Conservation (phyloP, 2,113 vertebrate species). For the Vulpes vulpes region DNA sequence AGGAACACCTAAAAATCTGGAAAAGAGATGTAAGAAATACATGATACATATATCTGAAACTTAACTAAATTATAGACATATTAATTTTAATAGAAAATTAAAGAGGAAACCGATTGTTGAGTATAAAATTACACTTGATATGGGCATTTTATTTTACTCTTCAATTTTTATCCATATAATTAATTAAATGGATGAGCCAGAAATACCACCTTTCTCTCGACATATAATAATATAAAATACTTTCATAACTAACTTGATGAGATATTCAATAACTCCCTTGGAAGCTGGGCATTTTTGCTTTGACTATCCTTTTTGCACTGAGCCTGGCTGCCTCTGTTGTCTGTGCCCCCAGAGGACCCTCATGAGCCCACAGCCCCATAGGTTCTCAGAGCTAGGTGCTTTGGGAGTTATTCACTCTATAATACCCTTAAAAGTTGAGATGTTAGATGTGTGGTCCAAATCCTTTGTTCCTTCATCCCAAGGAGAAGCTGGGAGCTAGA, state of each 20-base stretch:
- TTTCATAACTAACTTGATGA: background rate
- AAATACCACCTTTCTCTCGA: background rate
- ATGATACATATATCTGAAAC: background rate
- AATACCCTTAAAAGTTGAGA: background rate
- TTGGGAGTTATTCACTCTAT: background rate
- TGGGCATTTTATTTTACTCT: background rate
- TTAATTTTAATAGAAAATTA: conserved; percentile 26
- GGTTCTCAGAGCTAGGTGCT: background rate
- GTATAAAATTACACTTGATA: background rate
- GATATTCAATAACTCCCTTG: background rate
- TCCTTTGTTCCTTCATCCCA: background rate
- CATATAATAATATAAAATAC: background rate
- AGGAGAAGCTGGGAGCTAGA: background rate
- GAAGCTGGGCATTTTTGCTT: background rate
- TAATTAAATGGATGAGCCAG: conserved; percentile 33
- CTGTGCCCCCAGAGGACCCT: background rate
- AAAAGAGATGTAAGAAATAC: background rate
- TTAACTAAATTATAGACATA: background rate
- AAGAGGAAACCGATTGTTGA: background rate
- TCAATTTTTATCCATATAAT: conserved; percentile 15
- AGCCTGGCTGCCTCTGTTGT: background rate
- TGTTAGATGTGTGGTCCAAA: background rate
- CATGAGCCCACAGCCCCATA: background rate
- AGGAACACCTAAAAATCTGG: background rate
- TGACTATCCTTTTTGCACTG: background rate